phyloP scores from a whole-genome alignment of 2,113 vertebrate species.

The Octodon degus region DNA sequence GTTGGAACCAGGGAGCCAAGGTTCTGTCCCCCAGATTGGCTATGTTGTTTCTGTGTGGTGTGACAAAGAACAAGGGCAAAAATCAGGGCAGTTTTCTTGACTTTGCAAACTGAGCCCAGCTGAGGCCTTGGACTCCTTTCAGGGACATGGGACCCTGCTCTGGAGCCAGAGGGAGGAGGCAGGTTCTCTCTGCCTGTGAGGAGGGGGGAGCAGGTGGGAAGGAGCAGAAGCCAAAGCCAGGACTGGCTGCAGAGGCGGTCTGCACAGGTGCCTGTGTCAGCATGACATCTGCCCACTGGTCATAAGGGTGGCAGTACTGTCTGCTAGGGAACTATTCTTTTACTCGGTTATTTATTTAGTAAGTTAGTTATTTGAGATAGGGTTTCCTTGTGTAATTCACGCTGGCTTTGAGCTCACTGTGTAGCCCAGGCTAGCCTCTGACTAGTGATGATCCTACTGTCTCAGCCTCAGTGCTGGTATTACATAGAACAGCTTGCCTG shows the following conservation, averaged over 20 bases:
- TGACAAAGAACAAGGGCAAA: not conserved
- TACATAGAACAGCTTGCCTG: not conserved
- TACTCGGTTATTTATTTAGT: not conserved
- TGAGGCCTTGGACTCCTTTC: not conserved
- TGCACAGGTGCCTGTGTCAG: not conserved
- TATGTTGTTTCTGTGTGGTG: not conserved
- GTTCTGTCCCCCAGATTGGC: not conserved
- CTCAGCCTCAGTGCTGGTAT: not conserved
- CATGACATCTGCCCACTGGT: not conserved
- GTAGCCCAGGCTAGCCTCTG: not conserved
- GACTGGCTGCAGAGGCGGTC: not conserved
- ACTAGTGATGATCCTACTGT: not conserved
- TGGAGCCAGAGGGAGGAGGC: not conserved
- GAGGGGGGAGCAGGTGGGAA: not conserved
- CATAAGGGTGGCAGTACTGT: not conserved
- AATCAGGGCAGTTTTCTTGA: not conserved
- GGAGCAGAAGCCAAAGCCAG: not conserved
- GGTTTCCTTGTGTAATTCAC: not conserved
- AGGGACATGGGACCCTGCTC: not conserved
- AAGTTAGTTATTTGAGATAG: not conserved
- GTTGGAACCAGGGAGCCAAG: not conserved
- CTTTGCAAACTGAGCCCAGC: rapidly evolving
- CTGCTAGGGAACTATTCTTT: not conserved
- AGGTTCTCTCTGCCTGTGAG: not conserved
- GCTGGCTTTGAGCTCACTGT: not conserved